Evolutionary conservation across 2,113 vertebrate genomes (phyloP), one percentile per base, ranked within the genome.

Genomic region (Megalops atlanticus): DNA sequence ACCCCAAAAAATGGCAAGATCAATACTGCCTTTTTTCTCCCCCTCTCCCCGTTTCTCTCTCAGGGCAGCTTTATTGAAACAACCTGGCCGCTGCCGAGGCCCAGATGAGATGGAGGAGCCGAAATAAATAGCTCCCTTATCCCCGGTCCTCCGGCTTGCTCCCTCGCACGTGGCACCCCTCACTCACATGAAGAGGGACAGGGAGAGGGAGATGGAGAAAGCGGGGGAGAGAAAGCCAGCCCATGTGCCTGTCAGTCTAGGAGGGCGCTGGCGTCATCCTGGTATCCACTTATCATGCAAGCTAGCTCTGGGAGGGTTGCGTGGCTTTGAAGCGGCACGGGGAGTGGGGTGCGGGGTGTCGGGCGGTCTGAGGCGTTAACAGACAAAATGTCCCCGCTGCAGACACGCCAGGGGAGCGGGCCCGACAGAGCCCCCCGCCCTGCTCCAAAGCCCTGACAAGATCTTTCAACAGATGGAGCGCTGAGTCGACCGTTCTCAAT

Each of bases 1-100:
- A 27, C 21, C n/a, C n/a, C n/a, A 12, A 35, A 41, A 49, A 35
- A 76, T 49, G 35, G 45, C 8, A 18, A 45, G 18, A 72, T 43
- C 41, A 76, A 52, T 35, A 6, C 33, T 16, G 41, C 74, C n/a
- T 47, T 49, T 76, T 49, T n/a, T 21, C 39, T 74, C 58, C 11
- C 24, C 11, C 58, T 11, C 58, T 64, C 58, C 11, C 54, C 31
- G 8, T 4, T n/a, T 64, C 58, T 74, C 36, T 72, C 58, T 64
- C 76, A 27, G 14, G 64, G 40, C 38, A 47, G 78, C 31, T 69
- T 80, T 77, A 84, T 84, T 84, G 41, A 86, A 82, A 82, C 71
- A 78, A 75, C 75, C 43, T 78, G 74, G 52, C 45, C 24, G 45
- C 31, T 68, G 72, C 14, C 18, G 40, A 68, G 15, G 49, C 27